Evolutionary conservation across 1,140 invertebrate genomes (phyloP), one percentile per base, ranked within the genome.

Genomic region (Whitmania pigra): DNA sequence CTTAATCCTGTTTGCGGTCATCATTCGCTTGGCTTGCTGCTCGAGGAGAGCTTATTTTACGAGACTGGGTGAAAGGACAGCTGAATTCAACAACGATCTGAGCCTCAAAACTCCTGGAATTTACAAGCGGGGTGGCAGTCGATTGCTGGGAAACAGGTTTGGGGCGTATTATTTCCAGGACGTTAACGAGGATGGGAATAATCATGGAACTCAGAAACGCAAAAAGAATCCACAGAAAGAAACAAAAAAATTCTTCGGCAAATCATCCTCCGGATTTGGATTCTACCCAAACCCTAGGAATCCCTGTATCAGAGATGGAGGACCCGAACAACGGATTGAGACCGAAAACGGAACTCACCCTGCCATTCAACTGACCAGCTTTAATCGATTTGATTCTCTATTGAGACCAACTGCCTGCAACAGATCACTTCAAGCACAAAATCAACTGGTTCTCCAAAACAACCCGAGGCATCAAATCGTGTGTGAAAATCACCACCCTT

Each of bases 101-200:
- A 31, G 9, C 15, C 57, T 63, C 57, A 31, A 63, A 22, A 63
- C 57, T 63, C 22, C 29, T 63, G 57, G 57, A 22, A 4, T 25
- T 20, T 63, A 63, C 57, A 63, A 63, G 29, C 9, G 57, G 0
- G 57, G 57, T 7, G 57, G 57, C 9, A 63, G 57, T 17, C 57
- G 57, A 11, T 31, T 63, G 29, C 29, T 63, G 13, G 57, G 57
- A 25, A 63, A 63, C 15, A 63, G 29, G 29, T 25, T 22, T n/a
- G 57, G 57, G 15, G 22, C 57, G 9, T 63, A 63, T 63, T 63
- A 63, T 13, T 63, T 63, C 6, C 57, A 63, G 11, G 57, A 63
- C 22, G 29, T 25, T 20, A 31, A 22, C 11, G 57, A 22, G 9
- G 57, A 22, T 20, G 29, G 11, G 22, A 31, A 63, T 1, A 63